Evolutionary conservation across 2,888 invertebrate genomes (phyloP).

Genomic region (Digitonthophagus gazella): DNA sequence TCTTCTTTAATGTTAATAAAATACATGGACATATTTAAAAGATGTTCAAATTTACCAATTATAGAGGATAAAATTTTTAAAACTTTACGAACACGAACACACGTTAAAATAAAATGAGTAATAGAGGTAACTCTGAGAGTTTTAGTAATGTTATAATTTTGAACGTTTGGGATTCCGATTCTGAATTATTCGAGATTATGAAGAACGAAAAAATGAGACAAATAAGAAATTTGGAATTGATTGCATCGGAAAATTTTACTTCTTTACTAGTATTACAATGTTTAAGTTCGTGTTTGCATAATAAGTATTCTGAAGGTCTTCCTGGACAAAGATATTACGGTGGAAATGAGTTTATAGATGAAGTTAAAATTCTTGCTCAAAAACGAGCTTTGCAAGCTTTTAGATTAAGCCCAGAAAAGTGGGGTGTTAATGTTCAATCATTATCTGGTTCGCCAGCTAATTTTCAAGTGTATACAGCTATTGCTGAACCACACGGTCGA

Average conservation of each 20-base stretch:
- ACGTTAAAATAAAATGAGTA: too few relatives aligned
- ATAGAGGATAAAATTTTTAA: too few relatives aligned
- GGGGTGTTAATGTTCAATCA: conserved; percentile 98
- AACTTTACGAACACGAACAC: too few relatives aligned
- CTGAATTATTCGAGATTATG: conserved; percentile 80
- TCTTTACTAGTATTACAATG: conserved; percentile 88
- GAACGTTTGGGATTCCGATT: conserved; percentile 77
- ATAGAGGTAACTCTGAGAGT: too few relatives aligned
- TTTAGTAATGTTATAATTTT: too few relatives aligned
- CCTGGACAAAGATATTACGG: conserved; percentile 95
- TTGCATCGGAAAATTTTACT: conserved; percentile 96
- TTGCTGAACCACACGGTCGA: conserved; percentile 87
- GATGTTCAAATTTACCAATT: too few relatives aligned
- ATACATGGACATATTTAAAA: too few relatives aligned
- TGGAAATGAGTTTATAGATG: conserved; percentile 93
- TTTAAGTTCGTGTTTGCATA: conserved; percentile 86
- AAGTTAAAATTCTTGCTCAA: conserved; percentile 88
- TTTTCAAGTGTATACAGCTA: conserved; percentile 87
- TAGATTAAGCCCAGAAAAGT: conserved; percentile 75
- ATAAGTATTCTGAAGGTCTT: conserved; percentile 94
- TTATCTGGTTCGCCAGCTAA: conserved; percentile 95
- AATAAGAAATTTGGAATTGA: conserved; percentile 84
- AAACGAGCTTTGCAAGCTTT: conserved; percentile 83
- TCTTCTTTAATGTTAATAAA: too few relatives aligned
- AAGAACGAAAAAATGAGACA: conserved; percentile 86